Evolutionary conservation across 2,888 invertebrate species (phyloP).

Genomic region (Pterostichus madidus): DNA sequence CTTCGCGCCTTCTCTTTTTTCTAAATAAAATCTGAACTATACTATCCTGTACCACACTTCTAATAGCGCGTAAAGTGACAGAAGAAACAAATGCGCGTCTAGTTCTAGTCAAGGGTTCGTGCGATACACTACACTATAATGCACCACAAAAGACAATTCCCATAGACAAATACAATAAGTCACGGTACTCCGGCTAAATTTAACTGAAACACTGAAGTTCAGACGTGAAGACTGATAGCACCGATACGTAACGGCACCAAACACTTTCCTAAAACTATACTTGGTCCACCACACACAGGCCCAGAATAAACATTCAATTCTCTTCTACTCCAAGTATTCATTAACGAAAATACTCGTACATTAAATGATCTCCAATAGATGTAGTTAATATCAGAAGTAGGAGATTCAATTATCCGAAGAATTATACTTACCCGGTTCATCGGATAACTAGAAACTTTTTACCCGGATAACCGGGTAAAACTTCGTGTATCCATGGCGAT

Average conservation of each 20-base stretch:
- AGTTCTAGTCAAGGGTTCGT: background rate
- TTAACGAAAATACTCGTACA: too few species aligned
- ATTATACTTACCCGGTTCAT: too few species aligned
- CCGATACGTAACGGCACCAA: background rate
- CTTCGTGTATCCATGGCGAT: too few species aligned
- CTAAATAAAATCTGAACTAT: too few species aligned
- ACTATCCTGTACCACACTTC: too few species aligned
- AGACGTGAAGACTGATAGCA: conserved; percentile 20
- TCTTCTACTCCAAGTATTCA: too few species aligned
- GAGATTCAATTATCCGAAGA: too few species aligned
- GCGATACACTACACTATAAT: background rate
- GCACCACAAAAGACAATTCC: conserved; percentile 56
- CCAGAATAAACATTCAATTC: background rate
- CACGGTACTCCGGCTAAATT: conserved; percentile 37
- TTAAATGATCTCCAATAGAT: too few species aligned
- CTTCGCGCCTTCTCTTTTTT: too few species aligned
- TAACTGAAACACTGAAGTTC: background rate
- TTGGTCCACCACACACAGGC: background rate
- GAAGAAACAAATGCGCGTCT: background rate
- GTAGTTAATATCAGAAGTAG: too few species aligned
- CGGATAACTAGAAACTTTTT: too few species aligned
- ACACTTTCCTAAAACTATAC: background rate
- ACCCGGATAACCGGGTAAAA: too few species aligned
- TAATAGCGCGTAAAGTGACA: background rate
- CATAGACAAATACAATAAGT: conserved; percentile 56